Evolutionary conservation across 2,113 vertebrate genomes (phyloP), one percentile per base, ranked within the genome.

Genomic region (Pavo muticus): DNA sequence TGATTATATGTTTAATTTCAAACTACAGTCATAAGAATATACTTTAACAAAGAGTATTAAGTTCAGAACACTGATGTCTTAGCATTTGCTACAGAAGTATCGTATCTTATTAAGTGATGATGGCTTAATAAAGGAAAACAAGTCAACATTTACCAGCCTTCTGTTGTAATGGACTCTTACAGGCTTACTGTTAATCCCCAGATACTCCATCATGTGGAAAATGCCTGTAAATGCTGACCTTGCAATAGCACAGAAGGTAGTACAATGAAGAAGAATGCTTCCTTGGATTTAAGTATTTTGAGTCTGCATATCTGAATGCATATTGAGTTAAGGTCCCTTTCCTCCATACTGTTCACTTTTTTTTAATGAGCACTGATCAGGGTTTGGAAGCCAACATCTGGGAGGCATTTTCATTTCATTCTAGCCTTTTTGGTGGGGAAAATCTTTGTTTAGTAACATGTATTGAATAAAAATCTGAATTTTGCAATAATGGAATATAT

Each of bases 131-230:
- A 35, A 59, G 24, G 39, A 25, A 37, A 59, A 5, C 19, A 9
- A 6, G 42, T 12, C 14, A 4, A 5, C 2, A 3, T 29, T 29
- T 8, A 3, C 18, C 67, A 47, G 45, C 37, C 8, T 61, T 29
- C 60, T 15, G 1, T 1, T n/a, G 19, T 2, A 16, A 9, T 11
- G 39, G 50, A 7, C 29, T 21, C 11, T 5, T 8, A 21, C 52
- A 20, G 54, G 39, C n/a, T 39, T 19, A 14, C 44, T 21, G 19
- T 6, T 40, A 61, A 15, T 2, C 11, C 61, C 5, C 5, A 24
- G 30, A 10, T 27, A 6, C 10, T 35, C 69, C 79, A 37, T 67
- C 23, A 4, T 18, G 40, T 84, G 75, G 63, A 30, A 65, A 52
- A 12, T 21, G 32, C 71, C 29, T 20, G 64, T 44, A 73, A 56